A percentile compares a stretch with the other conserved stretches of the same genome.
These are phyloP conservation scores for Augochlora pura DNA, from an alignment of 1,140 invertebrate species.

Conservation along the genomic window DNA sequence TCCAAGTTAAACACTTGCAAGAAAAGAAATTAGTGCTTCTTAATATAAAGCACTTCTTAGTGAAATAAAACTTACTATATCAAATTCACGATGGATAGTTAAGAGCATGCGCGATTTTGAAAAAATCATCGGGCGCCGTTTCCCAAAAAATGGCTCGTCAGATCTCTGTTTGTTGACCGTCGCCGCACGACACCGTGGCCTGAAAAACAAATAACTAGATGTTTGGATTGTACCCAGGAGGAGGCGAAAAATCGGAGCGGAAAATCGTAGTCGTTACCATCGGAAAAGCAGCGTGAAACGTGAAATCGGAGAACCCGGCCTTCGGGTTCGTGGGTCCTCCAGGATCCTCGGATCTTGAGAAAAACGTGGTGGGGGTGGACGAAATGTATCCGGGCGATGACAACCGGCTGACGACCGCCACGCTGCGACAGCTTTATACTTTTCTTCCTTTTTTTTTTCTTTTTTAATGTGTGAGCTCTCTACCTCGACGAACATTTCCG, in stretches of 20 bases:
- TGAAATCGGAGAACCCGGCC: conserved; percentile 6
- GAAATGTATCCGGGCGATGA: conserved; percentile 50
- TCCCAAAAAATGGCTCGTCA: not conserved
- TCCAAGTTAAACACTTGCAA: no score
- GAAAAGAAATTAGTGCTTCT: no score
- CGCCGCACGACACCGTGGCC: not conserved
- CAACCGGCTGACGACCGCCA: conserved; percentile 36
- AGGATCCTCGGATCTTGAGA: conserved; percentile 5
- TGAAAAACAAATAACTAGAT: not conserved
- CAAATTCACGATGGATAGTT: no score
- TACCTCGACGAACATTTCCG: not conserved
- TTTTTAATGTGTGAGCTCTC: not conserved
- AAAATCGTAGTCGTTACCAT: not conserved
- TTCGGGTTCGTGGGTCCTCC: not conserved
- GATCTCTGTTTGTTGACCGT: not conserved
- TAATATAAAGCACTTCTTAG: no score
- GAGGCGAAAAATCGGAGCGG: not conserved
- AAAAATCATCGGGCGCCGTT: no score
- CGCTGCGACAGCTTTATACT: conserved; percentile 35
- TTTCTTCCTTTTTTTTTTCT: no score
- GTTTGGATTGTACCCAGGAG: not conserved
- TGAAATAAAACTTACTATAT: no score
- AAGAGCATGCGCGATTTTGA: no score
- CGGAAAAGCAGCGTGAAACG: not conserved
- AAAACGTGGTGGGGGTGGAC: conserved; percentile 15